A percentile compares a stretch with the other conserved stretches of the same genome.
These are phyloP conservation scores for Trichosurus vulpecula DNA, from an alignment of 2,797 vertebrate genomes.

Conservation along the genomic window DNA sequence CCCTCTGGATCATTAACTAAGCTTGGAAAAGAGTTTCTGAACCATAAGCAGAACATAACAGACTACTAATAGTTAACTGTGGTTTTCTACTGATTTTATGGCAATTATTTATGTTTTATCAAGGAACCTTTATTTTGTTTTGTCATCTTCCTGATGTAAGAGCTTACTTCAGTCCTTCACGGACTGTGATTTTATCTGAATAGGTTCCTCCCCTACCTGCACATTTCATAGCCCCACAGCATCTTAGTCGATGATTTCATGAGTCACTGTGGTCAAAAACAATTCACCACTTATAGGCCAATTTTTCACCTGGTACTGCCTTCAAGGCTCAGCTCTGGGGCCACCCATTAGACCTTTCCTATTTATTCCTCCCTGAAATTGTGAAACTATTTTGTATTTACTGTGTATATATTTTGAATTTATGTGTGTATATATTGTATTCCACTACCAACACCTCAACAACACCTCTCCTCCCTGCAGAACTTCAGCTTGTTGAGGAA, in stretches of 20 bases:
- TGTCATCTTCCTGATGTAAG: conserved; percentile 4
- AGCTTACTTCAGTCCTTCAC: background rate
- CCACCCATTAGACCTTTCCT: background rate
- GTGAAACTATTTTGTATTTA: background rate
- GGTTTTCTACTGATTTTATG: background rate
- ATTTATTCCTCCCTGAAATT: background rate
- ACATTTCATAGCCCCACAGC: background rate
- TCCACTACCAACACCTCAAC: background rate
- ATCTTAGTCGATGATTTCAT: background rate
- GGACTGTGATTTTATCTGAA: background rate
- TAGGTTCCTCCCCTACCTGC: background rate
- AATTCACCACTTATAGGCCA: background rate
- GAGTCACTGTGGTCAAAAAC: background rate
- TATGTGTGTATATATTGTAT: background rate
- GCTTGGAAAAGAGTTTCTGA: background rate
- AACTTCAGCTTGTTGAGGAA: background rate
- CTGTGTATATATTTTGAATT: background rate
- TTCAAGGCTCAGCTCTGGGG: background rate
- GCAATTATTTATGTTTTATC: background rate
- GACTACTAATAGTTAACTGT: background rate
- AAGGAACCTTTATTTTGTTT: conserved; percentile 18
- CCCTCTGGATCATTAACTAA: background rate
- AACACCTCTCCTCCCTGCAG: background rate
- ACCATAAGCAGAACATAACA: background rate
- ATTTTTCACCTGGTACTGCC: background rate